These are phyloP conservation scores for Biston betularia DNA, from an alignment of 2,888 invertebrate species.

Conservation along the genomic window DNA sequence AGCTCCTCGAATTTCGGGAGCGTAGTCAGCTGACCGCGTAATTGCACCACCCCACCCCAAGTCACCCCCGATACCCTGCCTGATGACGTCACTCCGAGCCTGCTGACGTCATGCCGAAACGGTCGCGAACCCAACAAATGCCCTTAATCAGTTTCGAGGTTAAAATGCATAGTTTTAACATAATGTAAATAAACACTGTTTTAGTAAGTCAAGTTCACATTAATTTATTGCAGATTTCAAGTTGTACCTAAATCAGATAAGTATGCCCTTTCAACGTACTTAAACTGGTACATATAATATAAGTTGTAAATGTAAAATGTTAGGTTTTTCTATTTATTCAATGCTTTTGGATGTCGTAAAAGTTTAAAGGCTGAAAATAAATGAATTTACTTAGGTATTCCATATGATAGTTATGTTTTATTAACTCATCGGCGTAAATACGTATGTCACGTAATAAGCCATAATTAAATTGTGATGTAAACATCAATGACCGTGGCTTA, in stretches of 20 bases:
- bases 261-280: too few relatives aligned
- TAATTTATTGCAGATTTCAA: neutral
- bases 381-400: too few relatives aligned
- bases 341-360: too few relatives aligned
- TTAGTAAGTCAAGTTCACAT: constrained; percentile 3
- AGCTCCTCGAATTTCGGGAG: constrained; percentile 62
- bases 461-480: neutral
- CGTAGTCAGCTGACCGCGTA: constrained; percentile 79
- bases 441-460: too few relatives aligned
- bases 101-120: constrained; percentile 78
- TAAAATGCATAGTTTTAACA: constrained; percentile 41
- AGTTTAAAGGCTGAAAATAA: too few relatives aligned
- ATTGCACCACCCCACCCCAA: constrained; percentile 58
- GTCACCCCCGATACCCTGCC: constrained; percentile 56
- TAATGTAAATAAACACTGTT: neutral
- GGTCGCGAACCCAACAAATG: constrained; percentile 72
- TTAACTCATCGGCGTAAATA: neutral
- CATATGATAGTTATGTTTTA: too few relatives aligned
- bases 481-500: constrained; percentile 8
- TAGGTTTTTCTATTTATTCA: too few relatives aligned
- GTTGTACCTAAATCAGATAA: neutral
- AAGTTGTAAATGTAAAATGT: neutral
- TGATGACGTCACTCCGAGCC: constrained; percentile 75
- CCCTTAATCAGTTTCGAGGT: constrained; percentile 79
- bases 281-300: neutral